These are phyloP conservation scores for Edolisoma coerulescens DNA, from an alignment of 2,113 vertebrate genomes.

Conservation along the genomic window DNA sequence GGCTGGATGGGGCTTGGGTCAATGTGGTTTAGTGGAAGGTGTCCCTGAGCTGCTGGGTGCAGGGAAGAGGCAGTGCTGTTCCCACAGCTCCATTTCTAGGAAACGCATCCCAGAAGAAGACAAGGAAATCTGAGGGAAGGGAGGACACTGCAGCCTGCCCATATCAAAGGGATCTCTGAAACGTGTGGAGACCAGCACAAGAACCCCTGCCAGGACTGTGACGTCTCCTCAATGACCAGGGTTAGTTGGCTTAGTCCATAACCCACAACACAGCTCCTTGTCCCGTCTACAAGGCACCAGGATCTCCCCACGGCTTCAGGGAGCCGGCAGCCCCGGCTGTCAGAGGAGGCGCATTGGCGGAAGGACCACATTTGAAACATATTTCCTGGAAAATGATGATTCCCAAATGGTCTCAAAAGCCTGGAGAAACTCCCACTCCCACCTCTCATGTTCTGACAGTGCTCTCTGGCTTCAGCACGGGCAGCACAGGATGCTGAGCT, in stretches of 20 bases:
- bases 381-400: background rate
- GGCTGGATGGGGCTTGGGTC: background rate
- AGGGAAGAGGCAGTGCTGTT: background rate
- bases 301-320: background rate
- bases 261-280: background rate
- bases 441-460: accelerated
- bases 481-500: background rate
- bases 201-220: background rate
- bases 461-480: background rate
- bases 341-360: accelerated
- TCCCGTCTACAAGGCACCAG: accelerated
- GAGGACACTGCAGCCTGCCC: background rate
- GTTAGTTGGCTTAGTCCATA: background rate
- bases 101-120: background rate
- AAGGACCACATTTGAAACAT: background rate
- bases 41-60: background rate
- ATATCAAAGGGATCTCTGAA: background rate
- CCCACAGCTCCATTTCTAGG: background rate
- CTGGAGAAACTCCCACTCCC: background rate
- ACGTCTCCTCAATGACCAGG: background rate
- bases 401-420: background rate
- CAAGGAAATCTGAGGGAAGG: background rate
- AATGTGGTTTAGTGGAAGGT: background rate
- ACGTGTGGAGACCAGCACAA: accelerated
- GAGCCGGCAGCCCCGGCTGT: background rate